Evolutionary conservation across 2,888 invertebrate species (phyloP), one percentile per base, ranked within the genome.

Genomic region (Blastobasis lacticolella): DNA sequence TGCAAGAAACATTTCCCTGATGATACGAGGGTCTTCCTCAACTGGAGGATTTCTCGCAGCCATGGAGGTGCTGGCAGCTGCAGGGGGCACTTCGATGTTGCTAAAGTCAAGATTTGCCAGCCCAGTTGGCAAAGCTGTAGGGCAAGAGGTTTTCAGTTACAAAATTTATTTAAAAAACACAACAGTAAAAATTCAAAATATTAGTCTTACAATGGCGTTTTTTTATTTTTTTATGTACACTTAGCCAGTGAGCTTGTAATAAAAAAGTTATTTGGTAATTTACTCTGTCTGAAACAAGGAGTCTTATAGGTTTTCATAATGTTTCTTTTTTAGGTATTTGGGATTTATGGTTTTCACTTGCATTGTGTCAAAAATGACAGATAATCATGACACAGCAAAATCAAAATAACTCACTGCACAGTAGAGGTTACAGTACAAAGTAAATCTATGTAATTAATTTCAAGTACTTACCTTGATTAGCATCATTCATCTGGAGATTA

Each of bases 1-100:
- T 38, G 94, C 93, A 45, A 96, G 78, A 65, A 97, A 94, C 93
- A 95, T 94, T 68, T 96, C 94, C 58, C 95, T 89, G 51, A 97
- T 95, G 66, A 93, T 90, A 10, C 92, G 93, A 6, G 97, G 96
- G 81, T 97, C 95, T 72, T 96, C 94, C 69, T 94, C 94, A 8
- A 89, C 89, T 6, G 82, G 78, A 5, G 81, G 75, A 49, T 64
- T 76, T 54, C 80, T 69, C 40, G 75, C 63, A 57, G 80, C 78
- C 79, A 83, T 82, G 57, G 79, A 73, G 45, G 83, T 73, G 57
- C 75, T 78, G 45, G 81, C 67, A 52, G 62, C 69, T 53, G 89
- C 85, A 56, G 96, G 97, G 55, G 96, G 97, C 49, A 97, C 92
- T 82, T 93, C 91, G 69, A 97, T 97, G 57, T 88, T 90, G 74